Evolutionary conservation across 2,113 vertebrate genomes (phyloP), one percentile per base, ranked within the genome.

Genomic region (Indicator maculatus): DNA sequence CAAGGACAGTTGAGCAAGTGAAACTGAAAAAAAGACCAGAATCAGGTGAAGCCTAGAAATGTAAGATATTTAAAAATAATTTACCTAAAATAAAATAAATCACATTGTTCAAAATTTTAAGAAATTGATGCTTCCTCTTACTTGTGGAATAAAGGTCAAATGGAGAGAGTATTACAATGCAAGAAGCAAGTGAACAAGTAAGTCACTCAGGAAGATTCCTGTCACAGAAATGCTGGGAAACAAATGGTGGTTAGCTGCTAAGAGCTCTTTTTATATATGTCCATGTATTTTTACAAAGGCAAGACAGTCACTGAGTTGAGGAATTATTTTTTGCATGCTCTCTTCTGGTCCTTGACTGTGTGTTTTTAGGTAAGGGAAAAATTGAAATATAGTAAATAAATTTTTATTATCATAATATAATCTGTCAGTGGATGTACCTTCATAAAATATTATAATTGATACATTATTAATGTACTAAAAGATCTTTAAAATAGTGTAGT

Each of bases 61-160:
- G 3, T 52, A 75, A 88, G 45, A 11, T 33, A 69, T 86, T 94
- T 55, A 30, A 55, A 86, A 84, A 56, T 50, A 11, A 26, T 5
- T 52, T 24, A 11, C 24, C 26, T 17, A 5, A 71, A 79, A 91
- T 53, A 79, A 92, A 75, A 73, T 8, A 41, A 44, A 18, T 87
- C n/a, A 59, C 30, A 85, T 74, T 89, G 24, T 86, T 94, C 17
- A 38, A 96, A 91, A 84, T 38, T 86, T 91, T 50, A 74, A 58
- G 15, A 83, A 66, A 66, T 15, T 7, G 4, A 15, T 88, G 58
- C 17, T 36, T 81, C 28, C 84, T 86, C 79, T 91, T 67, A 63
- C 23, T 73, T 20, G 12, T 13, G 19, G 44, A 90, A 82, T 26
- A 20, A 77, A 94, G 71, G 71, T 95, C 39, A 90, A 69, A 79